A percentile compares a stretch with the other conserved stretches of the same genome.
Evolutionary conservation across 2,888 invertebrate species (phyloP).

Genomic region (Incurvaria masculella): DNA sequence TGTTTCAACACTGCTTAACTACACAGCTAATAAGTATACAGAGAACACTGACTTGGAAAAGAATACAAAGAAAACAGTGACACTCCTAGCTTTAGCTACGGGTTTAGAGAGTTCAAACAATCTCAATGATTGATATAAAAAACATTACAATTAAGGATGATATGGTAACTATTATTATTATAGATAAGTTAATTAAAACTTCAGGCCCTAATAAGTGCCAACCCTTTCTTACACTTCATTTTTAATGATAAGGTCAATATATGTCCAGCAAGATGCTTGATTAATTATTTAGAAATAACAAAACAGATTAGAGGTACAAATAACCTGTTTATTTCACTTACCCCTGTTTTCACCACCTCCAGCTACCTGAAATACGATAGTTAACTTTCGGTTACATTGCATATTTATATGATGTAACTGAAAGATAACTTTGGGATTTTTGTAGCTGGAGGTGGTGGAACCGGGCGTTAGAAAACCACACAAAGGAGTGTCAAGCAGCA

Average conservation of each 20-base stretch:
- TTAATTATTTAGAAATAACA: constrained; percentile 5
- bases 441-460: too few relatives aligned
- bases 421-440: too few relatives aligned
- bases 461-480: constrained; percentile 16
- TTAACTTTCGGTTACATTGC: too few relatives aligned
- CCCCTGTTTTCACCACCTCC: too few relatives aligned
- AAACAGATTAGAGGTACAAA: not conserved
- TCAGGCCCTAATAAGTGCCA: constrained; percentile 4
- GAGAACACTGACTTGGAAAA: not conserved
- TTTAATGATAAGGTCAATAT: constrained; percentile 2
- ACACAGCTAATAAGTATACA: not conserved
- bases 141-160: constrained; percentile 2
- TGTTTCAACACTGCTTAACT: not conserved
- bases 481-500: constrained; percentile 12
- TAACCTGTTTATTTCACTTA: constrained; percentile 15
- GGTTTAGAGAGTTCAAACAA: constrained; percentile 7
- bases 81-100: constrained; percentile 1
- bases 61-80: not conserved
- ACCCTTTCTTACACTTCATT: constrained; percentile 3
- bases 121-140: constrained; percentile 2
- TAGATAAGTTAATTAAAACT: constrained; percentile 4
- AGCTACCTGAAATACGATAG: too few relatives aligned
- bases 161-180: not conserved
- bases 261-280: constrained; percentile 5
- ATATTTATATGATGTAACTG: too few relatives aligned